Base-by-base conservation (phyloP, 2,113 vertebrate genomes). In the Colistium nudipinnis region DNA sequence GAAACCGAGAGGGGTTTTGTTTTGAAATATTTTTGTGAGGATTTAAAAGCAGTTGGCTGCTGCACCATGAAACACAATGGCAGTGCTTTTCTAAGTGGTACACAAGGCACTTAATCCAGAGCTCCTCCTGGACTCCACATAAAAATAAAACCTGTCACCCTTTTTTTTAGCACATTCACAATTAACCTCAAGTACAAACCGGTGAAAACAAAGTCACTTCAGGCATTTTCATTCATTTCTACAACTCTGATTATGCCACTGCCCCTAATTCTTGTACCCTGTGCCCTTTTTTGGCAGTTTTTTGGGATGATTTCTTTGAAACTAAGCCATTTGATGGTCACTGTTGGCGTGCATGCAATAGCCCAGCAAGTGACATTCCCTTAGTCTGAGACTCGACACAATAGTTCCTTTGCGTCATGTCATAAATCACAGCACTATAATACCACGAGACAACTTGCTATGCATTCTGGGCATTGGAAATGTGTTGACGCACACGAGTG, bases 111-210 rank as follows among this genome's bases (percentile, higher is more conserved):
- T 87, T 82, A 60, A 76, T 59, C 54, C 65, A 17, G 52, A 78
- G 25, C 61, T 81, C 78, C 75, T 76, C 49, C 83, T 77, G 74
- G 78, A 81, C 81, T 74, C 47, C 31, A 45, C 10, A 38, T 12
- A 7, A 25, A 48, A 14, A 48, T 14, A 25, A 48, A 12, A 25
- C 11, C 10, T 6, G 13, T 8, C 2, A 17, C 17, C 30, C 17
- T 51, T 14, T 16, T 49, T 61, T 76, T 71, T 63, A 86, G 82
- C 84, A 79, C 85, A 82, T 82, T n/a, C 75, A 83, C 84, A 93
- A 93, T 92, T 92, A 93, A 93, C 91, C 89, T 81, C 47, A 49
- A 65, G 77, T 44, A 66, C 48, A 74, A 27, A 25, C 25, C 51
- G 88, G 85, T 90, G 86, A 83, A 56, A 53, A 70, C 36, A 9